These are phyloP conservation scores for Cheilinus undulatus DNA, from an alignment of 2,113 vertebrate species.

Conservation along the genomic window DNA sequence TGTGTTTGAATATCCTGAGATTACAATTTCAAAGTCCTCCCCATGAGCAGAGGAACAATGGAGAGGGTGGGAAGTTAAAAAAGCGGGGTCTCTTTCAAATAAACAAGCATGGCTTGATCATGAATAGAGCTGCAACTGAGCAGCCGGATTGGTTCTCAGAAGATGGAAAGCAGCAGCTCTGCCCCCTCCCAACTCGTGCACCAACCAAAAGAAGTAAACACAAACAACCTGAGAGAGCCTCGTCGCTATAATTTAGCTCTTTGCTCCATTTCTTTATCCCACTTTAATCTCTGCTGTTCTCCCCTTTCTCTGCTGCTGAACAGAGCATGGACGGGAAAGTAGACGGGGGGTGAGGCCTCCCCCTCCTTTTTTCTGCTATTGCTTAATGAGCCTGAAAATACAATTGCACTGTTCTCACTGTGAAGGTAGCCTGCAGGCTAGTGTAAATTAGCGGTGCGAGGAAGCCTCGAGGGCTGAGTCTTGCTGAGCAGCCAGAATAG, in stretches of 20 bases:
- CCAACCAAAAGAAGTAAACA: slow-evolving; percentile 45
- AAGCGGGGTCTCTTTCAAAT: slow-evolving; percentile 78
- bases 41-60: slow-evolving; percentile 80
- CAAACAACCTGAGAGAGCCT: slow-evolving; percentile 64
- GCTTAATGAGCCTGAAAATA: slow-evolving; percentile 89
- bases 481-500: slow-evolving; percentile 81
- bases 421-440: slow-evolving; percentile 84
- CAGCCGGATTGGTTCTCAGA: slow-evolving; percentile 78
- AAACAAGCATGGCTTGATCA: slow-evolving; percentile 79
- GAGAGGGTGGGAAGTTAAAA: slow-evolving; percentile 81
- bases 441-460: slow-evolving; percentile 84
- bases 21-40: slow-evolving; percentile 88
- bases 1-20: slow-evolving; percentile 84
- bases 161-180: slow-evolving; percentile 50
- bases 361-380: slow-evolving; percentile 67
- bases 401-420: slow-evolving; percentile 84
- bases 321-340: slow-evolving; percentile 66
- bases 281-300: slow-evolving; percentile 41
- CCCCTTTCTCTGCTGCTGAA: slow-evolving; percentile 35
- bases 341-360: slow-evolving; percentile 47
- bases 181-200: slow-evolving; percentile 48
- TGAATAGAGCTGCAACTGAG: slow-evolving; percentile 75
- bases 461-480: slow-evolving; percentile 81
- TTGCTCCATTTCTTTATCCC: slow-evolving; percentile 43
- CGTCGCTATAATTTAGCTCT: slow-evolving; percentile 63